Base-by-base conservation (phyloP, 2,888 invertebrate species). In the Dexiosoma caninum region DNA sequence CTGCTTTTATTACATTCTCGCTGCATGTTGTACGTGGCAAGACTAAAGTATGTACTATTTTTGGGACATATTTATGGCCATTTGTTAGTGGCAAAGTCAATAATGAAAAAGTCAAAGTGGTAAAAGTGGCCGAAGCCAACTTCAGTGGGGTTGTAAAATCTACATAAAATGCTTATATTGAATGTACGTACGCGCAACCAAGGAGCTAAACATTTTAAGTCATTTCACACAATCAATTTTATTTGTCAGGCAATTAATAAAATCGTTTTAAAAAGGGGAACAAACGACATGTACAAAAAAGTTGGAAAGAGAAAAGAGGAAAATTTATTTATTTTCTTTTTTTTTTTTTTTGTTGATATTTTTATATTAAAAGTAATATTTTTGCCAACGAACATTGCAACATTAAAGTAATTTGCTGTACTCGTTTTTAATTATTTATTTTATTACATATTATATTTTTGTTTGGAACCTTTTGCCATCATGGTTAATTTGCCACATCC, bases 231-330 rank as follows among this genome's bases (percentile, higher is more conserved):
- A 82, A 84, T 84, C 80, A 81, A 75, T 77, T 82, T 80, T 75
- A 72, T 82, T 81, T 84, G 84, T 82, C 84, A 84, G 83, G 78
- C 78, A 83, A 84, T 83, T 84, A 82, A 84, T 84, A 82, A n/a
- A n/a, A 62, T 67, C 62, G 46, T 53, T 55, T 66, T 40, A 30
- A 55, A n/a, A 55, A 59, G 35, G 14, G 35, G 21, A 53, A n/a
- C n/a, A n/a, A n/a, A n/a, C n/a, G n/a, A n/a, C n/a, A n/a, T n/a
- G n/a, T n/a, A n/a, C n/a, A n/a, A n/a, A 40, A 69, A 35, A 5
- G 16, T 16, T 16, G 6, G 35, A 12, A 0, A 21, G 27, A 9
- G 0, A 35, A n/a, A n/a, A n/a, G n/a, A n/a, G n/a, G n/a, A n/a
- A n/a, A n/a, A n/a, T n/a, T n/a, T n/a, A n/a, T n/a, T n/a, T n/a